Percentiles rank a stretch among this genome's conserved stretches.
These are phyloP conservation scores for Gymnopithys bicolor DNA, from an alignment of 2,797 vertebrate genomes.

Conservation along the genomic window DNA sequence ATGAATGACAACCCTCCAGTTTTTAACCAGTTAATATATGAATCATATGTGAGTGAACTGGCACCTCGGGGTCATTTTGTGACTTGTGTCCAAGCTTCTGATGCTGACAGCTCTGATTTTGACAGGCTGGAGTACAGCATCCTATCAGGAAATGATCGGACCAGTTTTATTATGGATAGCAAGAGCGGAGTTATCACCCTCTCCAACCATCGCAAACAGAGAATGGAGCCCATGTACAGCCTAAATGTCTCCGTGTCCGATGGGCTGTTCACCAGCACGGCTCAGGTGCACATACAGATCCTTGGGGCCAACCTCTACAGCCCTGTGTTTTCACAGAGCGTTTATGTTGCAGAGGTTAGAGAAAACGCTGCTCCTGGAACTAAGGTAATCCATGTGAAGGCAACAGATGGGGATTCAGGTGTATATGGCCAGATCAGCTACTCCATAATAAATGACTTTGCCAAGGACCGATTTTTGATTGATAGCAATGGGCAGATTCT, in stretches of 20 bases:
- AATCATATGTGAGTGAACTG: slow-evolving; percentile 93
- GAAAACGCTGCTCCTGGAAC: slow-evolving; percentile 89
- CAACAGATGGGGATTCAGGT: slow-evolving; percentile 91
- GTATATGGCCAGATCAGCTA: slow-evolving; percentile 87
- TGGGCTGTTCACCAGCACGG: slow-evolving; percentile 93
- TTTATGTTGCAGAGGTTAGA: slow-evolving; percentile 90
- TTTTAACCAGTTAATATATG: slow-evolving; percentile 96
- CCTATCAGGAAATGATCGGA: slow-evolving; percentile 92
- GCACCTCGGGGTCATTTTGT: slow-evolving; percentile 94
- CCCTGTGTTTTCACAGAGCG: slow-evolving; percentile 88
- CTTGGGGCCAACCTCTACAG: slow-evolving; percentile 90
- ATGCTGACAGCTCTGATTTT: slow-evolving; percentile 91
- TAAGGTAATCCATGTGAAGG: slow-evolving; percentile 89
- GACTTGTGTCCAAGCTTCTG: slow-evolving; percentile 94
- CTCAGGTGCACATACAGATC: slow-evolving; percentile 91
- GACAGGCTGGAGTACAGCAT: slow-evolving; percentile 92
- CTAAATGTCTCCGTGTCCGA: slow-evolving; percentile 97
- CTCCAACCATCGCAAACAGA: slow-evolving; percentile 89
- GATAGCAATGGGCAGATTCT: slow-evolving; percentile 89
- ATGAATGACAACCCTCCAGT: slow-evolving; percentile 95
- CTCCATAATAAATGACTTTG: slow-evolving; percentile 89
- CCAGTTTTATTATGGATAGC: slow-evolving; percentile 90
- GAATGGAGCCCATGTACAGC: slow-evolving; percentile 90
- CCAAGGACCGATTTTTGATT: slow-evolving; percentile 89
- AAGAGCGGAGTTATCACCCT: slow-evolving; percentile 88